phyloP scores from a whole-genome alignment of 2,797 vertebrate genomes.

The Acanthurus leucopareius region DNA sequence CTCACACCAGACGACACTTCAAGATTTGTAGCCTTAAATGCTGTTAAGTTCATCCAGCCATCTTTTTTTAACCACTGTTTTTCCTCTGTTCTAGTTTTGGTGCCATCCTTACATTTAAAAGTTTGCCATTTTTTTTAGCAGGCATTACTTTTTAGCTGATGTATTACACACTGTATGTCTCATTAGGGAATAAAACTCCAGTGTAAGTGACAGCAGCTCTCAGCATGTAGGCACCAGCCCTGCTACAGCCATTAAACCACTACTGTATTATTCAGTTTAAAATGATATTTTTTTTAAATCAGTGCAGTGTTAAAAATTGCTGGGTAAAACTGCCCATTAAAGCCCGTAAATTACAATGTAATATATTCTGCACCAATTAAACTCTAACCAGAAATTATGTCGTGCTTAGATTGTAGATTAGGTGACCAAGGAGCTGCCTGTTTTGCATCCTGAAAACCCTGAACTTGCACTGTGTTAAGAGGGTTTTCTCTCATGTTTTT shows the following conservation, averaged over 20 bases:
- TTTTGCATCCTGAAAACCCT: not conserved
- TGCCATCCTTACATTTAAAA: slow-evolving; percentile 36
- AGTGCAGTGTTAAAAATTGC: not conserved
- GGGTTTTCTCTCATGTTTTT: not conserved
- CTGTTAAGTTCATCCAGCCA: slow-evolving; percentile 35
- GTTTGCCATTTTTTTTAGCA: slow-evolving; percentile 36
- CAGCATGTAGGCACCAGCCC: slow-evolving; percentile 35
- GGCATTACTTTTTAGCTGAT: slow-evolving; percentile 27
- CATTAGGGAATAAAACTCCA: slow-evolving; percentile 55
- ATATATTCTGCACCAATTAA: not conserved
- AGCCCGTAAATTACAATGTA: not conserved
- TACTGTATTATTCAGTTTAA: slow-evolving; percentile 31
- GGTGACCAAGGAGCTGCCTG: not conserved
- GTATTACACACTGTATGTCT: slow-evolving; percentile 39
- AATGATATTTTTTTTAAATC: slow-evolving; percentile 15
- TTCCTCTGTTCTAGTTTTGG: slow-evolving; percentile 13
- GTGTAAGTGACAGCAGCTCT: slow-evolving; percentile 55
- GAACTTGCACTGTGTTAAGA: not conserved
- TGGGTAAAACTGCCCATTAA: not conserved
- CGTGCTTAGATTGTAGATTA: not conserved
- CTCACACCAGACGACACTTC: slow-evolving; percentile 59
- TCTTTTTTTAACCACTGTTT: slow-evolving; percentile 13
- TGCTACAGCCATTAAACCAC: slow-evolving; percentile 30
- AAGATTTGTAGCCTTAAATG: slow-evolving; percentile 64
- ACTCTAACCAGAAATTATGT: not conserved